Conservation (phyloP, 2,888 invertebrate genomes). For the Ophraella communa region DNA sequence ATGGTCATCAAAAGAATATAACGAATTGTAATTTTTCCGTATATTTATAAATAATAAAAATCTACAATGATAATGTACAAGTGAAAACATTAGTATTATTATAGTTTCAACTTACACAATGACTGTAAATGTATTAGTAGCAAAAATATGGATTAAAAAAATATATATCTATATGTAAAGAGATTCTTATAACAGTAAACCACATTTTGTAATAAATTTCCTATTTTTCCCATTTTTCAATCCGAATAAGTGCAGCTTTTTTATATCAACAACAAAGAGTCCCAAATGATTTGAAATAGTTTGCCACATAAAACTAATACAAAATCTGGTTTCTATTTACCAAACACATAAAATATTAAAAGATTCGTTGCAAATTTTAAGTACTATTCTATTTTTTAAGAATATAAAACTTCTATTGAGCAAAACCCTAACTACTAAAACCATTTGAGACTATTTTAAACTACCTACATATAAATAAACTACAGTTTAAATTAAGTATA, state of each 20-base stretch:
- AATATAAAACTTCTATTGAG: too few relatives aligned
- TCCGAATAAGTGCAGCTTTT: constrained; percentile 4
- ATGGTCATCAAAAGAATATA: constrained; percentile 38
- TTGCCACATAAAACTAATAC: neutral
- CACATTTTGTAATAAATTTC: neutral
- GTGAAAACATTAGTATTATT: constrained; percentile 23
- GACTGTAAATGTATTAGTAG: constrained; percentile 14
- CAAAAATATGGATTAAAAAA: constrained; percentile 16
- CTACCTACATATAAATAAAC: too few relatives aligned
- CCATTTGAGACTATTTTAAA: too few relatives aligned
- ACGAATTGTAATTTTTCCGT: constrained; percentile 36
- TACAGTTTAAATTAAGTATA: too few relatives aligned
- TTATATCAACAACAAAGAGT: neutral
- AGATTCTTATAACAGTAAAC: constrained; percentile 15
- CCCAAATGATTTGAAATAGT: neutral
- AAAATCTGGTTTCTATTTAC: too few relatives aligned
- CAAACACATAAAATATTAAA: too few relatives aligned
- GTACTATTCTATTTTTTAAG: too few relatives aligned
- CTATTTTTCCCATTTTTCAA: constrained; percentile 8
- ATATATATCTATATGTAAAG: too few relatives aligned
- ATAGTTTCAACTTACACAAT: constrained; percentile 1
- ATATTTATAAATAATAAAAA: constrained; percentile 40
- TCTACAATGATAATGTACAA: constrained; percentile 40
- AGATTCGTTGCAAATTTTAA: too few relatives aligned
- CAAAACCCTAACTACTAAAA: too few relatives aligned